Conservation (phyloP, 2,888 invertebrate genomes). For the Temnothorax ravouxi region DNA sequence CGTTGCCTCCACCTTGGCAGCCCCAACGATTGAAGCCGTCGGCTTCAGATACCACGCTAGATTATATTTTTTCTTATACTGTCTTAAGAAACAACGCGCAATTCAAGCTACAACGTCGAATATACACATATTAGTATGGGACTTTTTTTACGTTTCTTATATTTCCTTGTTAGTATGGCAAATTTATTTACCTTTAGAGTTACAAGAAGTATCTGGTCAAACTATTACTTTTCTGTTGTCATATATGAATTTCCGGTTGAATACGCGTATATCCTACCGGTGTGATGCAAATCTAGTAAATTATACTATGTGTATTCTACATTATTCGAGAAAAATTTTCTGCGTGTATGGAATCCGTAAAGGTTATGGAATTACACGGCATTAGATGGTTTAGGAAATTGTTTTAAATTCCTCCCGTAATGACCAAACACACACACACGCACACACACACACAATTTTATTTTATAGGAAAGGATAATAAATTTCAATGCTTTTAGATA, state of each 20-base stretch:
- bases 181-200: conserved; percentile 2
- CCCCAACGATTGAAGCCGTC: too few species aligned
- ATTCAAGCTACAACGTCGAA: background rate
- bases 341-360: too few species aligned
- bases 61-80: conserved; percentile 7
- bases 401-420: too few species aligned
- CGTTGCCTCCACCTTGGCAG: too few species aligned
- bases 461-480: too few species aligned
- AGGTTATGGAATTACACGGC: too few species aligned
- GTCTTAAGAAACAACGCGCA: conserved; percentile 7
- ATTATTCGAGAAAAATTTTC: background rate
- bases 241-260: background rate
- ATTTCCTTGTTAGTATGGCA: conserved; percentile 3
- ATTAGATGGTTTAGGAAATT: too few species aligned
- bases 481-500: too few species aligned
- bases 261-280: conserved; percentile 2
- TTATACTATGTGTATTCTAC: background rate
- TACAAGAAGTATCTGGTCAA: background rate
- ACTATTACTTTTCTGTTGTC: too few species aligned
- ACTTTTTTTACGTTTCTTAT: background rate
- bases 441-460: too few species aligned
- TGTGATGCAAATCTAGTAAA: background rate
- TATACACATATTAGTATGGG: conserved; percentile 6
- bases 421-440: too few species aligned
- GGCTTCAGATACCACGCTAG: too few species aligned